Conservation (phyloP, 1,140 invertebrate species). For the Holcopasites calliopsidis region DNA sequence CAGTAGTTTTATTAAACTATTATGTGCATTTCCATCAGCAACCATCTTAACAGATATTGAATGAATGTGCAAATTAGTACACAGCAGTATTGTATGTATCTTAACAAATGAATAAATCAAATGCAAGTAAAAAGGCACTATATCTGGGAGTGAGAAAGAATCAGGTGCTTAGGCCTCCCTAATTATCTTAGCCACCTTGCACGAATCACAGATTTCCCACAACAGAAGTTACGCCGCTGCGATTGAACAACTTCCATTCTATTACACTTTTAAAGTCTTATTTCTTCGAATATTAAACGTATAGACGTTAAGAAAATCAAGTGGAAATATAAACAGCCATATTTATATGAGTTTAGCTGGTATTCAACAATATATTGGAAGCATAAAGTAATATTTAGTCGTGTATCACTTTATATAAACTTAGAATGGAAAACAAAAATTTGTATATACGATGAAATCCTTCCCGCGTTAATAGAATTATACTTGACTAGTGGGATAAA, state of each 20-base stretch:
- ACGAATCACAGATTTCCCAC: conserved; percentile 52
- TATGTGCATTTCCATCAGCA: conserved; percentile 34
- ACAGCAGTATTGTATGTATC: conserved; percentile 47
- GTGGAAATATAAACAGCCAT: conserved; percentile 50
- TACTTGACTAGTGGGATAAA: conserved; percentile 55
- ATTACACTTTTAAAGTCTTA: conserved; percentile 49
- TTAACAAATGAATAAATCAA: conserved; percentile 58
- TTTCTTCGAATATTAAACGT: conserved; percentile 37
- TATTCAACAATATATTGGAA: conserved; percentile 56
- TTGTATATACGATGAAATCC: conserved; percentile 55
- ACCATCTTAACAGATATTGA: conserved; percentile 51
- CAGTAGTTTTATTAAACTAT: not conserved
- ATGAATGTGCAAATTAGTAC: conserved; percentile 45
- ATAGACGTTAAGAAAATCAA: conserved; percentile 30
- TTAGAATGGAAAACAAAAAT: conserved; percentile 56
- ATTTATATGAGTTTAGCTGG: conserved; percentile 45
- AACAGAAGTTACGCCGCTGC: conserved; percentile 61
- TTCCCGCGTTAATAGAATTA: conserved; percentile 41
- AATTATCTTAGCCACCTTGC: conserved; percentile 37
- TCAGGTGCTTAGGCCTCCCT: conserved; percentile 59
- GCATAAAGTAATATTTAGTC: conserved; percentile 62
- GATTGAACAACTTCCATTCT: conserved; percentile 51
- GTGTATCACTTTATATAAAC: conserved; percentile 48
- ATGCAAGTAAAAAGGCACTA: conserved; percentile 66
- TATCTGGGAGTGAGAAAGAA: conserved; percentile 60